Percentiles rank a stretch among this genome's conserved stretches.
phyloP scores from a whole-genome alignment of 1,140 invertebrate species.

The Tachypleus tridentatus region DNA sequence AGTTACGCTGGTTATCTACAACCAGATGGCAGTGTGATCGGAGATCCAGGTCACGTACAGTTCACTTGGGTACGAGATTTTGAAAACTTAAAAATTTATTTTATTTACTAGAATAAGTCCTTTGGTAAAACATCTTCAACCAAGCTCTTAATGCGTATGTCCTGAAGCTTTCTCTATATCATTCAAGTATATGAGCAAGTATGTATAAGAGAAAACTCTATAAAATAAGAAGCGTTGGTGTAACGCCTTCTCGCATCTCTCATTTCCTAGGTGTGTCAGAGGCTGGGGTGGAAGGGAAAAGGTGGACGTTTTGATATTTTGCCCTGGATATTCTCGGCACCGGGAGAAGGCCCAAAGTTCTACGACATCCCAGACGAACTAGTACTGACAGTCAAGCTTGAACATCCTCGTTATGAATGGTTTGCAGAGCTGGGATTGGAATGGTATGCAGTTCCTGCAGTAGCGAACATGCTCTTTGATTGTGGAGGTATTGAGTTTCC shows the following conservation, averaged over 20 bases:
- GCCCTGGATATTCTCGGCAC: constrained; percentile 28
- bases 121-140: too few relatives aligned
- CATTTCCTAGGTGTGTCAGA: constrained; percentile 26
- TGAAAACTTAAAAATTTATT: too few relatives aligned
- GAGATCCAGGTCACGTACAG: constrained; percentile 17
- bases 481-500: constrained; percentile 30
- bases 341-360: constrained; percentile 29
- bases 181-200: too few relatives aligned
- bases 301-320: constrained; percentile 29
- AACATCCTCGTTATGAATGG: constrained; percentile 31
- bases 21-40: constrained; percentile 19
- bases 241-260: not conserved
- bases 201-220: too few relatives aligned
- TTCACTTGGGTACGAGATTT: constrained; percentile 17
- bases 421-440: constrained; percentile 29
- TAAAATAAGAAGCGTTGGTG: too few relatives aligned
- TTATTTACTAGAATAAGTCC: too few relatives aligned
- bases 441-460: constrained; percentile 32
- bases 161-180: too few relatives aligned
- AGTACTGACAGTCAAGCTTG: constrained; percentile 27
- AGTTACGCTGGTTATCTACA: constrained; percentile 31
- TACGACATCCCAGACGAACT: constrained; percentile 32
- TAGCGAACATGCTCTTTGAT: constrained; percentile 32
- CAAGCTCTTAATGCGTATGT: too few relatives aligned
- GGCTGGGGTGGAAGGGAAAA: constrained; percentile 29